Evolutionary conservation across 1,140 invertebrate genomes (phyloP), one percentile per base, ranked within the genome.

Genomic region (Rhagoletis zephyria): DNA sequence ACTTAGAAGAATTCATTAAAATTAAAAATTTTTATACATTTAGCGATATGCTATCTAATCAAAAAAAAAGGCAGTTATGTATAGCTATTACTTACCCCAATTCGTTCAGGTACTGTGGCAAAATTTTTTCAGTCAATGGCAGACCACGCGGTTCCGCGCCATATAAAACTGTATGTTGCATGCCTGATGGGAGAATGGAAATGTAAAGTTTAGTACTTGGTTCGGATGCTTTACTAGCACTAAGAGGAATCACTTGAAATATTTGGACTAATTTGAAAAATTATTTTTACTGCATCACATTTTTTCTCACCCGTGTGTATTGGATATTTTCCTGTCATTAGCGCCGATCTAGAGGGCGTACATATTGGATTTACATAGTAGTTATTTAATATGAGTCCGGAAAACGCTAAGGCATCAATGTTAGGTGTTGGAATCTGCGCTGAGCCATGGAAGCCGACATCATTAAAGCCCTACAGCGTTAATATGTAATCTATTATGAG

Each of bases 401-500:
- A 95, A 90, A 95, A 96, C 0, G 97, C 97, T 87, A 98, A 92
- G 0, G 96, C 96, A 93, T 98, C 97, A 85, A 98, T 96, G 91
- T 98, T 98, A 0, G 97, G 97, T 2, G 97, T 98, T 48, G 96
- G 96, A 86, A 98, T 97, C 93, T 98, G 95, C n/a, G 96, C 95
- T 0, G 97, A 97, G 1, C 98, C 98, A 93, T 98, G 98, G 93
- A 98, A 98, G 19, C 97, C 96, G 0, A 98, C 96, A 94, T 99
- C 97, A 93, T 98, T 97, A 95, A 96, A 98, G 16, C 92, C 92
- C 92, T 93, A 67, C 60, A 30, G 40, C 6, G 65, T 0, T 45
- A 51, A 56, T 56, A 45, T 45, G 4, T 64, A 19, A 87, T 74
- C 30, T 30, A 30, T 30, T 30, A 30, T 30, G 30, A 30, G 30